Evolutionary conservation across 2,113 vertebrate genomes (phyloP).

Genomic region (Neomonachus schauinslandi): DNA sequence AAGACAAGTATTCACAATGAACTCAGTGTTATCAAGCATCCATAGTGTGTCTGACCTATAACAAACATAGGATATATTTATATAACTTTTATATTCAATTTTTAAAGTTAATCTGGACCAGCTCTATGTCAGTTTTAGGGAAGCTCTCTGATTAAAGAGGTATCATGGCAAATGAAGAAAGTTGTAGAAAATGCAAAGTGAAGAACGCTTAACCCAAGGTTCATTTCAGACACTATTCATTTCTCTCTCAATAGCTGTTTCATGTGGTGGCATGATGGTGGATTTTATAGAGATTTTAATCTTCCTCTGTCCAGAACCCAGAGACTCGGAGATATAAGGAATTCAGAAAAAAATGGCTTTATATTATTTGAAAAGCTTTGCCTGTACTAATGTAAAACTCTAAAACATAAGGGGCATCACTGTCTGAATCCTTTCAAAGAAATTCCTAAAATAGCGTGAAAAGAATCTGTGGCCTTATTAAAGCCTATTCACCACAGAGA

Average conservation of each 20-base stretch:
- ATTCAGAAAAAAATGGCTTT: slow-evolving; percentile 22
- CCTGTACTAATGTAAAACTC: not conserved
- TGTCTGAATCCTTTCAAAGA: slow-evolving; percentile 34
- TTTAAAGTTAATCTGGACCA: not conserved
- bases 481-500: not conserved
- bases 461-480: slow-evolving; percentile 39
- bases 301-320: not conserved
- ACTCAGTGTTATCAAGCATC: not conserved
- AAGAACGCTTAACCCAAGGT: not conserved
- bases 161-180: not conserved
- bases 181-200: not conserved
- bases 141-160: not conserved
- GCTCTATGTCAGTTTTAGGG: not conserved
- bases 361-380: slow-evolving; percentile 17
- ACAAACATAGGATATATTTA: not conserved
- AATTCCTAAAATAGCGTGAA: slow-evolving; percentile 9
- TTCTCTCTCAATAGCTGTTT: not conserved
- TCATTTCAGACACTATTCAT: slow-evolving; percentile 18
- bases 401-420: not conserved
- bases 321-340: not conserved
- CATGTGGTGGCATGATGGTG: not conserved
- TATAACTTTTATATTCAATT: not conserved
- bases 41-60: not conserved
- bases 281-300: slow-evolving; percentile 47
- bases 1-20: not conserved